A percentile compares a stretch with the other conserved stretches of the same genome.
These are phyloP conservation scores for Cyanocitta stelleri DNA, from an alignment of 2,113 vertebrate species.

Conservation along the genomic window DNA sequence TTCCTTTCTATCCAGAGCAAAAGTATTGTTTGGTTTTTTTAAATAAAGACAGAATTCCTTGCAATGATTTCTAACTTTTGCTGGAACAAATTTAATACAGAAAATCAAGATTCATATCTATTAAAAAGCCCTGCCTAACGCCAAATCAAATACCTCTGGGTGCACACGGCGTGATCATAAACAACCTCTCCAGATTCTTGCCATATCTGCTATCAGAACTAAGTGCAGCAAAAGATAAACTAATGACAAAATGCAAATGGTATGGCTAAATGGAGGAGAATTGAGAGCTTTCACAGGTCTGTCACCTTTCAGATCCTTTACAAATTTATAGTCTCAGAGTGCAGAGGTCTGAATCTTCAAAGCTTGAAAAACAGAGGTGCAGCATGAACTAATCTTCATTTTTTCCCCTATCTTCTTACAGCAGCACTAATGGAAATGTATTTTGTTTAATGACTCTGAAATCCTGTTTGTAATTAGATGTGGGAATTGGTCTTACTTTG, in stretches of 20 bases:
- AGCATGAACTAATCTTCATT: constrained; percentile 75
- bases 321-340: constrained; percentile 67
- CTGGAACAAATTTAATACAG: not conserved
- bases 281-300: constrained; percentile 38
- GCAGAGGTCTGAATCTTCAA: constrained; percentile 72
- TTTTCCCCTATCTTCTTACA: constrained; percentile 70
- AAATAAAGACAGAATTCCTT: not conserved
- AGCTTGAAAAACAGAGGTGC: constrained; percentile 65
- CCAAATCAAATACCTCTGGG: not conserved
- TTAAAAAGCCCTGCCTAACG: not conserved
- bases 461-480: constrained; percentile 92
- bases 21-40: not conserved
- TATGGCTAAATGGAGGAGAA: not conserved
- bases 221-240: constrained; percentile 39
- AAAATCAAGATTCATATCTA: not conserved
- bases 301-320: constrained; percentile 57
- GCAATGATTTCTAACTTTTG: not conserved
- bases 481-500: constrained; percentile 89
- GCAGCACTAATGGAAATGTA: constrained; percentile 86
- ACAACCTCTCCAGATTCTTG: constrained; percentile 18
- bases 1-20: not conserved
- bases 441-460: constrained; percentile 90
- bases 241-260: constrained; percentile 43
- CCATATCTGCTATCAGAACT: constrained; percentile 30
- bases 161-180: not conserved